These are phyloP conservation scores for Sakesphorus luctuosus DNA, from an alignment of 2,113 vertebrate genomes.

Conservation along the genomic window DNA sequence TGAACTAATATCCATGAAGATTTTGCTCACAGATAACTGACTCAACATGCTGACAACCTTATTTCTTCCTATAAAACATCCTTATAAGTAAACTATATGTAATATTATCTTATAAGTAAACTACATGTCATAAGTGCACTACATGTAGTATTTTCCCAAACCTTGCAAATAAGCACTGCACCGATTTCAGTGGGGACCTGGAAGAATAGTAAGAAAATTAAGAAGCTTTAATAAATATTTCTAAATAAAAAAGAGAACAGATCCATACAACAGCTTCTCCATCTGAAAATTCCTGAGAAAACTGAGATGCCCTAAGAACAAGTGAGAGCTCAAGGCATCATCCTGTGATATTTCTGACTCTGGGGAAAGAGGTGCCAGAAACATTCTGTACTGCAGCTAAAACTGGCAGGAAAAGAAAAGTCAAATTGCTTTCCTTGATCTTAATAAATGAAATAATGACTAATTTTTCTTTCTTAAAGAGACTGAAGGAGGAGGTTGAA, in stretches of 20 bases:
- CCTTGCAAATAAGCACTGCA: neutral
- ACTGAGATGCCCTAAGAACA: neutral
- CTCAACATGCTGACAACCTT: neutral
- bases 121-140: too few relatives aligned
- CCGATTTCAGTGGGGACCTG: neutral
- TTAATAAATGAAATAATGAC: neutral
- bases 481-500: neutral
- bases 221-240: neutral
- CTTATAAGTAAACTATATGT: neutral
- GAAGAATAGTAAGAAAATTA: rapidly evolving
- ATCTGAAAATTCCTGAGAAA: neutral
- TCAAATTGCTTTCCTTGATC: neutral
- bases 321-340: neutral
- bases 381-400: neutral
- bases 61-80: neutral
- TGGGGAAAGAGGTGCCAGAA: neutral
- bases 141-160: neutral
- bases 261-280: neutral
- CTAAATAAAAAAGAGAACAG: neutral
- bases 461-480: neutral
- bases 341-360: neutral
- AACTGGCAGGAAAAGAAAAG: neutral
- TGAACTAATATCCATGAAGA: neutral
- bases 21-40: neutral
- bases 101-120: too few relatives aligned